Conservation (phyloP, 2,888 invertebrate species). For the Tiliacea citrago region DNA sequence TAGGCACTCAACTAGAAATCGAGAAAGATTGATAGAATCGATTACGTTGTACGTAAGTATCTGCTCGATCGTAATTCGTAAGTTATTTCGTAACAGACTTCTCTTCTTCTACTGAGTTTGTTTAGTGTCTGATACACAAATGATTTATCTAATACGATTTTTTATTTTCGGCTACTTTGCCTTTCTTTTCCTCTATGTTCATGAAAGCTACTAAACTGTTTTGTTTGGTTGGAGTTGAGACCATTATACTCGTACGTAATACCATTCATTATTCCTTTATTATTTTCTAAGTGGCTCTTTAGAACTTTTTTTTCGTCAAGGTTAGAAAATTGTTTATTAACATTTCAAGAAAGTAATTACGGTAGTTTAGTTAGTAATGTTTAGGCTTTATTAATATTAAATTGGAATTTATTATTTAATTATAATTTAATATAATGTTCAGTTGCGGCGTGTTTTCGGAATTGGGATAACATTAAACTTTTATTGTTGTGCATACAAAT, state of each 20-base stretch:
- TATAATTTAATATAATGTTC: background rate
- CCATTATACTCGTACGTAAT: conserved; percentile 1
- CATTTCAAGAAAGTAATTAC: conserved; percentile 10
- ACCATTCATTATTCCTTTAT: conserved; percentile 9
- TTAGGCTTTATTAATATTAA: conserved; percentile 1
- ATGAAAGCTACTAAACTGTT: conserved; percentile 3
- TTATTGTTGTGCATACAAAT: conserved; percentile 48
- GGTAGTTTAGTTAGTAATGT: background rate
- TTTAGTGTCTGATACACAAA: conserved; percentile 15
- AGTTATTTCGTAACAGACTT: conserved; percentile 20
- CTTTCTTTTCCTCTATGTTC: background rate
- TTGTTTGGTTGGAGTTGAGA: conserved; percentile 22
- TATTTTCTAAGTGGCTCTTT: conserved; percentile 6
- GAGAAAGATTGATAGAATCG: conserved; percentile 61
- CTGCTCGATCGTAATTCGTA: conserved; percentile 22
- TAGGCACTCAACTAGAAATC: conserved; percentile 62
- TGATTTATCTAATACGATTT: conserved; percentile 21
- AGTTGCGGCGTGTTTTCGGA: conserved; percentile 30
- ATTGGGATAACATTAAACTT: conserved; percentile 32
- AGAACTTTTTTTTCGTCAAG: background rate
- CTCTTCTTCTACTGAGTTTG: conserved; percentile 14
- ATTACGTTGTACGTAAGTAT: conserved; percentile 57
- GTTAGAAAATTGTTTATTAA: background rate
- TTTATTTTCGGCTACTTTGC: conserved; percentile 21
- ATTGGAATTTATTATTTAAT: conserved; percentile 4